phyloP scores from a whole-genome alignment of 2,888 invertebrate species.

The Abrostola tripartita region DNA sequence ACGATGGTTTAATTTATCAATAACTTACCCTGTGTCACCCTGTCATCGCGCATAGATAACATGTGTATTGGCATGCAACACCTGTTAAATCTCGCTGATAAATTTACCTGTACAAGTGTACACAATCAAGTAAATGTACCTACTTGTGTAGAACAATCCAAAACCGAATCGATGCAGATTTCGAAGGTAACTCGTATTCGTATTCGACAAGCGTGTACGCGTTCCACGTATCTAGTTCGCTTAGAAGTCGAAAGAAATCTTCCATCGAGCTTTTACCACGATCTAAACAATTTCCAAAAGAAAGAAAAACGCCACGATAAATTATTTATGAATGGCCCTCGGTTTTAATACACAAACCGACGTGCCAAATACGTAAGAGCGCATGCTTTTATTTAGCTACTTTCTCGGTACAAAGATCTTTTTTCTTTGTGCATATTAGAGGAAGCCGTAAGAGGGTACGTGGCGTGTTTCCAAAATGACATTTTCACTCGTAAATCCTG shows the following conservation, averaged over 20 bases:
- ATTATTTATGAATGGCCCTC: conserved; percentile 81
- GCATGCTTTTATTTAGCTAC: conserved; percentile 73
- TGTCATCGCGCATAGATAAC: not conserved
- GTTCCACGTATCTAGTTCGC: conserved; percentile 27
- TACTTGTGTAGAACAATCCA: conserved; percentile 5
- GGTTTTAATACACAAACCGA: conserved; percentile 71
- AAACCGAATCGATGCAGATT: conserved; percentile 15
- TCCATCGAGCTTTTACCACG: conserved; percentile 67
- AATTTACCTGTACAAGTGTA: not conserved
- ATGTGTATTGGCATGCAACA: conserved; percentile 1
- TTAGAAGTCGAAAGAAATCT: conserved; percentile 60
- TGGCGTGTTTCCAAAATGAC: conserved; percentile 74
- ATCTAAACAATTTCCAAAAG: conserved; percentile 73
- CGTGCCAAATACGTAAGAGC: conserved; percentile 74
- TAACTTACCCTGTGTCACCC: not conserved
- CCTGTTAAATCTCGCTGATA: not conserved
- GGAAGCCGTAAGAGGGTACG: conserved; percentile 73
- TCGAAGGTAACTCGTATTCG: conserved; percentile 19
- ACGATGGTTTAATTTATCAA: not conserved
- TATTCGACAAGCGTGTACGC: conserved; percentile 33
- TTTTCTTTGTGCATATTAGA: conserved; percentile 84
- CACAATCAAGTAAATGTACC: not conserved
- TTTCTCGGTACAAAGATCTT: conserved; percentile 71
- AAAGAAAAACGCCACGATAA: conserved; percentile 76
- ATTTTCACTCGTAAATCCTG: conserved; percentile 73